Evolutionary conservation across 2,797 vertebrate genomes (phyloP).

Genomic region (Rhadinocentrus ornatus): DNA sequence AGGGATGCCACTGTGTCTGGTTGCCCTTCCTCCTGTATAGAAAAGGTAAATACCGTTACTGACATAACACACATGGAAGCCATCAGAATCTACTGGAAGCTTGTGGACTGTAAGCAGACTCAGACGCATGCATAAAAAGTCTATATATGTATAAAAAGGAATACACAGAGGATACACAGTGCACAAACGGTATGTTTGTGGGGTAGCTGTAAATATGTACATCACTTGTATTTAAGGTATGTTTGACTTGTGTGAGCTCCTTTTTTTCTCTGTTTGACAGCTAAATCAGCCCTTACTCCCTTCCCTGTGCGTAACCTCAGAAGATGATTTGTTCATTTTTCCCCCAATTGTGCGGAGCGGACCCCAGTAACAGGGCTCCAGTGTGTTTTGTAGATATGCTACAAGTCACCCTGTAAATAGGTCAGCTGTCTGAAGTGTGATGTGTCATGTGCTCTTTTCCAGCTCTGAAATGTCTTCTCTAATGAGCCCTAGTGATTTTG

Average conservation of each 20-base stretch:
- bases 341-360: slow-evolving; percentile 68
- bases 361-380: slow-evolving; percentile 63
- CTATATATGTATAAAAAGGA: slow-evolving; percentile 29
- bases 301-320: slow-evolving; percentile 61
- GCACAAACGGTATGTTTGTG: slow-evolving; percentile 42
- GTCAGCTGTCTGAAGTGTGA: slow-evolving; percentile 83
- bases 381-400: slow-evolving; percentile 82
- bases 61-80: slow-evolving; percentile 74
- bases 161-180: slow-evolving; percentile 26
- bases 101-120: slow-evolving; percentile 61
- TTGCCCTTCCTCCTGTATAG: slow-evolving; percentile 58
- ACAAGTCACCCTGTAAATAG: slow-evolving; percentile 82
- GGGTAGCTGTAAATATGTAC: slow-evolving; percentile 50
- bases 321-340: slow-evolving; percentile 80
- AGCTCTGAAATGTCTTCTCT: slow-evolving; percentile 82
- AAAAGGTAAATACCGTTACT: slow-evolving; percentile 65
- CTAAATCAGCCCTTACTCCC: slow-evolving; percentile 56
- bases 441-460: slow-evolving; percentile 83
- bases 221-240: slow-evolving; percentile 53
- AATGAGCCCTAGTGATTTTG: slow-evolving; percentile 84
- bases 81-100: slow-evolving; percentile 65
- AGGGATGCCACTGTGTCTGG: slow-evolving; percentile 64
- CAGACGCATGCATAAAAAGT: slow-evolving; percentile 42
- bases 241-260: slow-evolving; percentile 65
- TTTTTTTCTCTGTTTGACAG: slow-evolving; percentile 71